Conservation (phyloP, 1,140 invertebrate genomes). For the Drosophila leontia region DNA sequence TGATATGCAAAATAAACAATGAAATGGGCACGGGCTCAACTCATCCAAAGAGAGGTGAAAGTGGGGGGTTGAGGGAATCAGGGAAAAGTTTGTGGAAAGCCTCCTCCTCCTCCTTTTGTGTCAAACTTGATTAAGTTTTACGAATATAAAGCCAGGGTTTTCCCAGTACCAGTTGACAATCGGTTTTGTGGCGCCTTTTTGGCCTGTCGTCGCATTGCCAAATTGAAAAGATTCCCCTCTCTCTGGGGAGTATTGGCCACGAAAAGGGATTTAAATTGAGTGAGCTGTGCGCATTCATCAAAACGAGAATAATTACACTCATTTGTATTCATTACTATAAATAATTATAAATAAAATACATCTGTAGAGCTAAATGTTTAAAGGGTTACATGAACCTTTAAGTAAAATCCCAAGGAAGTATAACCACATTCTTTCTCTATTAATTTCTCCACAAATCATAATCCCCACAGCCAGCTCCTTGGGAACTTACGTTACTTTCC, state of each 20-base stretch:
- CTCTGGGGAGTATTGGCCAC: background rate
- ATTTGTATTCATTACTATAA: conserved; percentile 5
- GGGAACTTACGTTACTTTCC: background rate
- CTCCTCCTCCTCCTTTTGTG: conserved; percentile 25
- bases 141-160: conserved; percentile 17
- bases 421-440: background rate
- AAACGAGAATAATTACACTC: background rate
- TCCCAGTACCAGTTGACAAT: conserved; percentile 23
- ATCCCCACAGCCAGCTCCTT: conserved; percentile 8
- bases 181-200: conserved; percentile 25
- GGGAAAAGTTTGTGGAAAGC: conserved; percentile 33
- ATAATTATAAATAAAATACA: background rate
- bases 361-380: background rate
- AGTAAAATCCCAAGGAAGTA: background rate
- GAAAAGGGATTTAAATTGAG: conserved; percentile 12
- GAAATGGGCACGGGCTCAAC: conserved; percentile 30
- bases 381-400: background rate
- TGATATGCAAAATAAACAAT: conserved; percentile 70
- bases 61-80: conserved; percentile 8
- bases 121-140: conserved; percentile 52
- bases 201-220: conserved; percentile 2
- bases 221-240: conserved; percentile 12
- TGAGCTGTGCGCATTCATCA: background rate
- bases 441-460: conserved; percentile 6
- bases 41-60: conserved; percentile 27